Evolutionary conservation across 2,888 invertebrate genomes (phyloP).

Genomic region (Hirtodrosophila cameraria): DNA sequence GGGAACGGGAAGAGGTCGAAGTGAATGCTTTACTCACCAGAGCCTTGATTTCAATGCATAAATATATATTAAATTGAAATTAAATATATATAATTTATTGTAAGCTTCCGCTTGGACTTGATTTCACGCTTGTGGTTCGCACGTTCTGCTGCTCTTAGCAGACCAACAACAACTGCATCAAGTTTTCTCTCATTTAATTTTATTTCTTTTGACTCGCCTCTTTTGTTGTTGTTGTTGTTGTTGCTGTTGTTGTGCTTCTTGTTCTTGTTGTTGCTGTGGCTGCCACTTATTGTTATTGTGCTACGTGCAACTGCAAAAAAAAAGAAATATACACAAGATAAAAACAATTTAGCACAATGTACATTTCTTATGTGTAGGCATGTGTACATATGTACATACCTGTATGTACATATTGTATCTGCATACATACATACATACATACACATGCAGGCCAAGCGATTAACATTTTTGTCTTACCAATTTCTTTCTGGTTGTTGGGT

Average conservation of each 20-base stretch:
- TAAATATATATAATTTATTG: conserved; percentile 13
- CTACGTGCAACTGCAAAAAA: conserved; percentile 55
- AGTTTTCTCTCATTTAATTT: conserved; percentile 45
- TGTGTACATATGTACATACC: conserved; percentile 13
- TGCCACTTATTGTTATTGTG: conserved; percentile 30
- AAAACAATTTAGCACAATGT: conserved; percentile 42
- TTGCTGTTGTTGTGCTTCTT: too few species aligned
- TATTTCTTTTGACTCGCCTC: conserved; percentile 7
- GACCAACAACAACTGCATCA: conserved; percentile 32
- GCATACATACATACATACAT: conserved; percentile 19
- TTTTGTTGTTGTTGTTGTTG: conserved; percentile 19
- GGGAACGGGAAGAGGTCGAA: not conserved
- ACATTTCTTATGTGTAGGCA: conserved; percentile 20
- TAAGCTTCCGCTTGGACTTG: conserved; percentile 30
- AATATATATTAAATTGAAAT: conserved; percentile 1
- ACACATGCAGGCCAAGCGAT: conserved; percentile 41
- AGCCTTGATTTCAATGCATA: conserved; percentile 25
- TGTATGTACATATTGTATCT: conserved; percentile 32
- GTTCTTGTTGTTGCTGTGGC: conserved; percentile 22
- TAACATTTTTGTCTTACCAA: conserved; percentile 58
- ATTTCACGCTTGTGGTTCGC: conserved; percentile 21
- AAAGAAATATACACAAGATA: conserved; percentile 48
- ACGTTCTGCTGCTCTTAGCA: conserved; percentile 36
- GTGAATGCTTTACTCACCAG: conserved; percentile 39
- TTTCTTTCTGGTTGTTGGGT: conserved; percentile 21